A percentile compares a stretch with the other conserved stretches of the same genome.
Conservation (phyloP, 1,140 invertebrate genomes). For the Diachasmimorpha longicaudata region DNA sequence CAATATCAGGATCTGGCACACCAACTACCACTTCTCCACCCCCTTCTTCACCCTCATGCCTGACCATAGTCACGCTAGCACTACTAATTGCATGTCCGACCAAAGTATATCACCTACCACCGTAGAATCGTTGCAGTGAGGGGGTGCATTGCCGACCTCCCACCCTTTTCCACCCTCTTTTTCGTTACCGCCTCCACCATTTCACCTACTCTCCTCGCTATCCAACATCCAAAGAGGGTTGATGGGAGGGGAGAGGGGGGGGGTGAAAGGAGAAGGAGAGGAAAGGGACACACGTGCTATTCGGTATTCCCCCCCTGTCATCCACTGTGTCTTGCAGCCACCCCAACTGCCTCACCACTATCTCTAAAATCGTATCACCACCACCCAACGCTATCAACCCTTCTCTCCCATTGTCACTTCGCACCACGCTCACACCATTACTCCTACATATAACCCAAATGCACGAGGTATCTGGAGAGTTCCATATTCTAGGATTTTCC, state of each 20-base stretch:
- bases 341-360: not conserved
- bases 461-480: slow-evolving; percentile 8
- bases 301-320: slow-evolving; percentile 30
- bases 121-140: slow-evolving; percentile 8
- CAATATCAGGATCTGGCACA: slow-evolving; percentile 20
- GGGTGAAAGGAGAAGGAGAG: no score
- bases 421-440: slow-evolving; percentile 25
- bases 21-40: not conserved
- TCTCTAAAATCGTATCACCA: slow-evolving; percentile 9
- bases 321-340: slow-evolving; percentile 8
- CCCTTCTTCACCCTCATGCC: slow-evolving; percentile 6
- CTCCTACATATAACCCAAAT: slow-evolving; percentile 13
- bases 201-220: slow-evolving; percentile 38
- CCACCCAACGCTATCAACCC: not conserved
- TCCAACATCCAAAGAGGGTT: not conserved
- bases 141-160: slow-evolving; percentile 5
- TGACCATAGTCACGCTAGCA: slow-evolving; percentile 50
- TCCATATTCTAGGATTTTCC: not conserved
- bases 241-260: no score
- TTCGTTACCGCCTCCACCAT: slow-evolving; percentile 32
- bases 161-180: not conserved
- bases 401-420: slow-evolving; percentile 22
- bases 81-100: slow-evolving; percentile 56
- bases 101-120: slow-evolving; percentile 54
- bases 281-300: slow-evolving; percentile 23